phyloP scores from a whole-genome alignment of 2,797 vertebrate genomes.

The Botia kubotai region DNA sequence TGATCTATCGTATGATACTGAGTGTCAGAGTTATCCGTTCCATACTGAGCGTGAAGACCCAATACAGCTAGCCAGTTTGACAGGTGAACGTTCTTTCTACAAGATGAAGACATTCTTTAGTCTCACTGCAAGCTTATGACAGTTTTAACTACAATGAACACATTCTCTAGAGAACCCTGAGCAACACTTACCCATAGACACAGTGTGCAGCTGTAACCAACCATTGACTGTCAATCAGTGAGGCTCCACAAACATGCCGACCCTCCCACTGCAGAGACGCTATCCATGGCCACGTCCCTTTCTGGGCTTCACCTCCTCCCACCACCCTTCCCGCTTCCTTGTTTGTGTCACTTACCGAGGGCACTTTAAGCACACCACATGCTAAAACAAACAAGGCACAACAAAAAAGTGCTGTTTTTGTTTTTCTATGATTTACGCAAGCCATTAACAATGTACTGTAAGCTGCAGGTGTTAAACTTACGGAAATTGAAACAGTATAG shows the following conservation, averaged over 20 bases:
- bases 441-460: not conserved
- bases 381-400: conserved; percentile 62
- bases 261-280: conserved; percentile 80
- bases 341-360: not conserved
- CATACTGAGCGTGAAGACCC: conserved; percentile 78
- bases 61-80: conserved; percentile 80
- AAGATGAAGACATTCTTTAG: conserved; percentile 35
- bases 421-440: not conserved
- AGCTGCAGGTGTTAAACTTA: conserved; percentile 70
- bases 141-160: not conserved
- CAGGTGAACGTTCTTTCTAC: conserved; percentile 84
- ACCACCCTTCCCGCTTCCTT: conserved; percentile 71
- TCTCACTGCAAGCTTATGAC: not conserved
- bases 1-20: conserved; percentile 74
- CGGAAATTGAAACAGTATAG: conserved; percentile 83
- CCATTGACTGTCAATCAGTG: conserved; percentile 85
- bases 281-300: conserved; percentile 91
- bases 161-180: not conserved
- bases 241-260: conserved; percentile 81
- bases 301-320: conserved; percentile 80
- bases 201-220: conserved; percentile 92
- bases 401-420: not conserved
- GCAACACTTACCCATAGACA: conserved; percentile 83
- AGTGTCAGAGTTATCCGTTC: conserved; percentile 66
- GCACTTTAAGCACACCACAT: conserved; percentile 68